Percentiles rank a stretch among this genome's conserved stretches.
Conservation (phyloP, 2,797 vertebrate genomes). For the Sylvia borin region DNA sequence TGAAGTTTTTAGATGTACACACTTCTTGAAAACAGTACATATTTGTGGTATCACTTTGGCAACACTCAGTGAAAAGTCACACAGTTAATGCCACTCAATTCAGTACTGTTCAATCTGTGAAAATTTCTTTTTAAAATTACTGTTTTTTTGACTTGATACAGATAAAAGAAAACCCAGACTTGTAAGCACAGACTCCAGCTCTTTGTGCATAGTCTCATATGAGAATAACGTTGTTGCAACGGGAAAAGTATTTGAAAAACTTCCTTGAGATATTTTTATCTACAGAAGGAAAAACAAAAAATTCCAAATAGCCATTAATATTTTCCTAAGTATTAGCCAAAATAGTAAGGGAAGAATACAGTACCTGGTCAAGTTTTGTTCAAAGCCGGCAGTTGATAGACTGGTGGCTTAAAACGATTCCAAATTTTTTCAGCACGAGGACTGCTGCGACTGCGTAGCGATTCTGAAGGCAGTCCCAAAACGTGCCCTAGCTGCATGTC, state of each 20-base stretch:
- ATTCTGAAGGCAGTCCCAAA: not conserved
- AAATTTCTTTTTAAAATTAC: not conserved
- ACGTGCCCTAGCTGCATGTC: not conserved
- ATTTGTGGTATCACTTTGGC: not conserved
- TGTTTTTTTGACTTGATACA: not conserved
- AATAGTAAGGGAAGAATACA: not conserved
- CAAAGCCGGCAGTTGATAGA: not conserved
- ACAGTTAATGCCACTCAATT: not conserved
- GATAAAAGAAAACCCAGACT: not conserved
- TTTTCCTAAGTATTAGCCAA: not conserved
- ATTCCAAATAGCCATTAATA: not conserved
- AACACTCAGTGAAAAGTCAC: not conserved
- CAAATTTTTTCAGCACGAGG: not conserved
- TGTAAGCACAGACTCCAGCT: not conserved
- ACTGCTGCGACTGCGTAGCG: not conserved
- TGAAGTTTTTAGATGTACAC: not conserved
- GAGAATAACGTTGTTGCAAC: not conserved
- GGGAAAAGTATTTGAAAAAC: not conserved
- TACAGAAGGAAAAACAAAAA: not conserved
- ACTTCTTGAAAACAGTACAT: not conserved
- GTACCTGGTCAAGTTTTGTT: conserved; percentile 23
- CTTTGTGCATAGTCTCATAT: not conserved
- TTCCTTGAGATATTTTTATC: not conserved
- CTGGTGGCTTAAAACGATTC: not conserved
- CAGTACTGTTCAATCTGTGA: not conserved